Evolutionary conservation across 2,113 vertebrate genomes (phyloP).

Genomic region (Epinephelus fuscoguttatus): DNA sequence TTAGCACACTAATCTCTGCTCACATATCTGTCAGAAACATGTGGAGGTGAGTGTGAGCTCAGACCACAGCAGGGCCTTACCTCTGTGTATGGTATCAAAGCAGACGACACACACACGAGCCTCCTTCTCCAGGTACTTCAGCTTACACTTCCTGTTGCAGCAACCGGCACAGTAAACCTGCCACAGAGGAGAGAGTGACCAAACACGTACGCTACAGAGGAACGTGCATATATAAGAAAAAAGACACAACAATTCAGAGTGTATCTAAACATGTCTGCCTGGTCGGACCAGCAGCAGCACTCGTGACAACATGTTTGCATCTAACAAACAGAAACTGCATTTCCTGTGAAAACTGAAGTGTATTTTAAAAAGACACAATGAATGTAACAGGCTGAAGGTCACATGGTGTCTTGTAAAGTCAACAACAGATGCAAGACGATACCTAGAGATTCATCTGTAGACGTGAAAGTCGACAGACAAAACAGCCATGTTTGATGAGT

Average conservation of each 20-base stretch:
- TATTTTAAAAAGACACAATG: no score
- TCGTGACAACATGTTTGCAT: no score
- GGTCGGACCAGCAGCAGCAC: not conserved
- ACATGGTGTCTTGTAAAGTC: no score
- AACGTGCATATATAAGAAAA: not conserved
- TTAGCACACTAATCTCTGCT: not conserved
- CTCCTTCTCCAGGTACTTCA: slow-evolving; percentile 96
- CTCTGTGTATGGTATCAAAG: slow-evolving; percentile 90
- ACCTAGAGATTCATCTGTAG: no score
- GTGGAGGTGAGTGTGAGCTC: not conserved
- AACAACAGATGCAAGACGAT: no score
- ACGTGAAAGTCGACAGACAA: no score
- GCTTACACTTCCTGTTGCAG: slow-evolving; percentile 93
- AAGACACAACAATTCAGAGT: not conserved
- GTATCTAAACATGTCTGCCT: not conserved
- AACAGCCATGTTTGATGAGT: no score
- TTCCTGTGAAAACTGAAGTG: no score
- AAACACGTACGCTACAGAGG: not conserved
- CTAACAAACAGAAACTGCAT: no score
- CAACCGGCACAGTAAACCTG: slow-evolving; percentile 95
- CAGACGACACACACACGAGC: slow-evolving; percentile 94
- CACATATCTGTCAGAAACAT: not conserved
- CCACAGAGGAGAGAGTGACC: slow-evolving; percentile 30
- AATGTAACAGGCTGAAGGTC: no score
- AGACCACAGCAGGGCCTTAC: slow-evolving; percentile 81